These are phyloP conservation scores for Lithophane semibrunnea DNA, from an alignment of 2,888 invertebrate species.

Conservation along the genomic window DNA sequence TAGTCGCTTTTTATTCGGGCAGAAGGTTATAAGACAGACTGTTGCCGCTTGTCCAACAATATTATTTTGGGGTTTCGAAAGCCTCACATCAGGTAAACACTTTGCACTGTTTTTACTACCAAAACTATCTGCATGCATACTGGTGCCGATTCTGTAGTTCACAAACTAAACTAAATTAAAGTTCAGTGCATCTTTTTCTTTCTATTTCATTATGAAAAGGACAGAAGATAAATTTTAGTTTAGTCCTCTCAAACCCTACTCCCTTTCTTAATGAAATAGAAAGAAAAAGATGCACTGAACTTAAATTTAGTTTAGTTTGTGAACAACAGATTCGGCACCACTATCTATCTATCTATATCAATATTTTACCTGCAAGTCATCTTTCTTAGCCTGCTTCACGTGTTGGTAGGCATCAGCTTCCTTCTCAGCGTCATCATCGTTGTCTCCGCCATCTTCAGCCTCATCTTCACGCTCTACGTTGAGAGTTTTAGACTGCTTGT, in stretches of 20 bases:
- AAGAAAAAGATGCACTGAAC: too few relatives aligned
- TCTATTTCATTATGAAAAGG: too few relatives aligned
- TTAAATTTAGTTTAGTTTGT: too few relatives aligned
- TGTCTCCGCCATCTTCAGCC: constrained; percentile 85
- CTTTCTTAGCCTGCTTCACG: constrained; percentile 94
- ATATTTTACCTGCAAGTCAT: constrained; percentile 91
- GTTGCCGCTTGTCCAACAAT: not conserved
- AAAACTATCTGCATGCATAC: not conserved
- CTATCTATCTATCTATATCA: not conserved
- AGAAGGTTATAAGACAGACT: not conserved
- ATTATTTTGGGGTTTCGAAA: not conserved
- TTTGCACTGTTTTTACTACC: not conserved
- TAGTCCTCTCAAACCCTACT: too few relatives aligned
- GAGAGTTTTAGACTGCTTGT: constrained; percentile 91
- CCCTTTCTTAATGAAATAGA: too few relatives aligned
- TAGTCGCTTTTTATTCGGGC: not conserved
- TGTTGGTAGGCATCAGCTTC: constrained; percentile 95
- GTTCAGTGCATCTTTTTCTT: too few relatives aligned
- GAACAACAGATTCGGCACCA: too few relatives aligned
- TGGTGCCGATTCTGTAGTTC: too few relatives aligned
- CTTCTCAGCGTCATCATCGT: constrained; percentile 84
- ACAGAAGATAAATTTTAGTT: too few relatives aligned
- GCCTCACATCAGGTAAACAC: not conserved
- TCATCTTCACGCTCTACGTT: constrained; percentile 87
- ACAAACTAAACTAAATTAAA: too few relatives aligned